Conservation (phyloP, 2,797 vertebrate species). For the Vultur gryphus region DNA sequence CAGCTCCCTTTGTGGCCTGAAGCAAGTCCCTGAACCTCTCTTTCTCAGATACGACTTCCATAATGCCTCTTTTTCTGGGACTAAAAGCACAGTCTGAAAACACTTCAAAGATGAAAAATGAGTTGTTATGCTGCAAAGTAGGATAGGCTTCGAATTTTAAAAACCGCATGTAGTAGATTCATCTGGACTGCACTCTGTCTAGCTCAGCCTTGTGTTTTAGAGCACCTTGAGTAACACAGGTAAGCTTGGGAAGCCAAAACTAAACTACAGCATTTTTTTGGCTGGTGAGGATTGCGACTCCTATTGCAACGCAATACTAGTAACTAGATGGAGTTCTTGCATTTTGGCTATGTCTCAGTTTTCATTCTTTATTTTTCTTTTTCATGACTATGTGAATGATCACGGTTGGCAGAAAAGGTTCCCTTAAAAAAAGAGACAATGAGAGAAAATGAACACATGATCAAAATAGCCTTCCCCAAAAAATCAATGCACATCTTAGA, state of each 20-base stretch:
- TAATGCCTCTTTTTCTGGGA: not conserved
- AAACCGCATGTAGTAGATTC: rapidly evolving
- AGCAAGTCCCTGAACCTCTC: not conserved
- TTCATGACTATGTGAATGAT: not conserved
- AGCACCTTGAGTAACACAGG: not conserved
- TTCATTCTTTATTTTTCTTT: not conserved
- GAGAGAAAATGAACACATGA: not conserved
- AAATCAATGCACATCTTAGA: not conserved
- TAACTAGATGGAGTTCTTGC: not conserved
- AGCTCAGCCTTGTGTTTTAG: not conserved
- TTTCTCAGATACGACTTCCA: not conserved
- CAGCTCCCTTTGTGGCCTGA: not conserved
- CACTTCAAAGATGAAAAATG: not conserved
- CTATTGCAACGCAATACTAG: not conserved
- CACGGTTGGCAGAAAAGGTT: not conserved
- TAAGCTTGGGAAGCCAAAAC: not conserved
- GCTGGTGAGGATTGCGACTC: not conserved
- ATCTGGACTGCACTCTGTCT: not conserved
- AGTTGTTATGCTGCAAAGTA: not conserved
- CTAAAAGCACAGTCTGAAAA: not conserved
- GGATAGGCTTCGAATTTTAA: not conserved
- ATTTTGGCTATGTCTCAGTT: not conserved
- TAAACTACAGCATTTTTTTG: not conserved
- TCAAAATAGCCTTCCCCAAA: not conserved
- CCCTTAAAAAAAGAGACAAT: not conserved